A percentile compares a stretch with the other conserved stretches of the same genome.
phyloP scores from a whole-genome alignment of 1,140 invertebrate genomes.

The Amphibalanus amphitrite region DNA sequence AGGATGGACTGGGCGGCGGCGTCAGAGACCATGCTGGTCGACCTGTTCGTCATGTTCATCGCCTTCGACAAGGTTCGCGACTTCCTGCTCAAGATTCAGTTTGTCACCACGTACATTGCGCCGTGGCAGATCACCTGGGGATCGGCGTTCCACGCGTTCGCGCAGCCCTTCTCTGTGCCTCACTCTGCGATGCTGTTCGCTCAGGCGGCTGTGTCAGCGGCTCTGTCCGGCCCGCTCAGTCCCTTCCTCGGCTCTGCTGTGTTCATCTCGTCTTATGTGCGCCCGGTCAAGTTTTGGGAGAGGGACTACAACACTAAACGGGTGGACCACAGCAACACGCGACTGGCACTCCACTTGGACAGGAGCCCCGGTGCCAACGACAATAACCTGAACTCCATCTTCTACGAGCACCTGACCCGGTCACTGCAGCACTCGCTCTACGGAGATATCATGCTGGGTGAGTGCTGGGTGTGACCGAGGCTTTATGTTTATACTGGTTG shows the following conservation, averaged over 20 bases:
- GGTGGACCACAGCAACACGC: conserved; percentile 92
- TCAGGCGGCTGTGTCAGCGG: conserved; percentile 77
- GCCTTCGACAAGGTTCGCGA: conserved; percentile 68
- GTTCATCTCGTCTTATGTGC: conserved; percentile 91
- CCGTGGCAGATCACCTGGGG: conserved; percentile 99
- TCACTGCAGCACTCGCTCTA: conserved; percentile 90
- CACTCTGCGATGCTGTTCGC: conserved; percentile 96
- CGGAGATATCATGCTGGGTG: conserved; percentile 77
- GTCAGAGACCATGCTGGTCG: conserved; percentile 74
- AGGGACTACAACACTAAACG: conserved; percentile 92
- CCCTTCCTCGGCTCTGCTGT: conserved; percentile 87
- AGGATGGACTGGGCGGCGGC: conserved; percentile 52
- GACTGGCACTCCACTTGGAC: conserved; percentile 85
- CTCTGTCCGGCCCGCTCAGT: conserved; percentile 79
- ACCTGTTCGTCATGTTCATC: conserved; percentile 82
- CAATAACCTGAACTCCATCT: conserved; percentile 97
- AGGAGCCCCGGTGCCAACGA: conserved; percentile 85
- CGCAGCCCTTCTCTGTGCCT: conserved; percentile 94
- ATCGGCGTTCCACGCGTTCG: conserved; percentile 96
- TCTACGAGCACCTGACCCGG: conserved; percentile 95
- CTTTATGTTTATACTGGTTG: no score
- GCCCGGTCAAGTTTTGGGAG: conserved; percentile 99
- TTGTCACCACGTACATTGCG: conserved; percentile 95
- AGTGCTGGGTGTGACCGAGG: no score
- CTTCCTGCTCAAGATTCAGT: conserved; percentile 75